Base-by-base conservation (phyloP, 2,888 invertebrate species). In the Brachypalpus laphriformis region DNA sequence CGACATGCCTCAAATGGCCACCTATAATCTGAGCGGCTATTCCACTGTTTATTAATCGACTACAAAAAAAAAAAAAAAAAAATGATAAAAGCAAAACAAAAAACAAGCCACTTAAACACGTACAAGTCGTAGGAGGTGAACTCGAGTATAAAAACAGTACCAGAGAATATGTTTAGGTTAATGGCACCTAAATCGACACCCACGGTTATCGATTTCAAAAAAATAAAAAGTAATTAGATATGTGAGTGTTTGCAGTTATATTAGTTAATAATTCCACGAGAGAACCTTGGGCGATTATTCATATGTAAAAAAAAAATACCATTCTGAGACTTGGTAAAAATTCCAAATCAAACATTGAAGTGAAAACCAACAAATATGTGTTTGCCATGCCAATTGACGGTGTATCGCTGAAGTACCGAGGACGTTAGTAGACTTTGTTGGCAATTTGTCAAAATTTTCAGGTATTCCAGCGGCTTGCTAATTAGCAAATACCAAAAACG, bases 31-130 rank as follows among this genome's bases (percentile, higher is more conserved):
- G 68, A 51, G 51, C 51, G 54, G 40, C 40, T 63, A 34, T 45
- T 54, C 16, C 61, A 54, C 47, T 47, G 45, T 47, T 37, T 20
- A 68, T 59, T 66, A 74, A 34, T n/a, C 28, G 18, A 40, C 45
- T 1, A 31, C 20, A 61, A 40, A 37, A 65, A 51, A 45, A 66
- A 5, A 8, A 34, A 4, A 31, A 31, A 5, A 31, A 31, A 22
- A 25, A 25, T 25, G 57, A 45, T 9, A 63, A 65, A 80, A 66
- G 70, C 45, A 34, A 40, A 47, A 65, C 59, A 40, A 57, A 45
- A 40, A 61, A 75, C 45, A 42, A 61, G 66, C 56, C 59, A 63
- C 65, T 72, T 82, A 68, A 82, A 49, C 78, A 82, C 77, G 78
- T 82, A 54, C 59, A 31, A 14, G 57, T 59, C 51, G 70, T 76